Conservation (phyloP, 2,888 invertebrate species). For the Galerucella calmariensis region DNA sequence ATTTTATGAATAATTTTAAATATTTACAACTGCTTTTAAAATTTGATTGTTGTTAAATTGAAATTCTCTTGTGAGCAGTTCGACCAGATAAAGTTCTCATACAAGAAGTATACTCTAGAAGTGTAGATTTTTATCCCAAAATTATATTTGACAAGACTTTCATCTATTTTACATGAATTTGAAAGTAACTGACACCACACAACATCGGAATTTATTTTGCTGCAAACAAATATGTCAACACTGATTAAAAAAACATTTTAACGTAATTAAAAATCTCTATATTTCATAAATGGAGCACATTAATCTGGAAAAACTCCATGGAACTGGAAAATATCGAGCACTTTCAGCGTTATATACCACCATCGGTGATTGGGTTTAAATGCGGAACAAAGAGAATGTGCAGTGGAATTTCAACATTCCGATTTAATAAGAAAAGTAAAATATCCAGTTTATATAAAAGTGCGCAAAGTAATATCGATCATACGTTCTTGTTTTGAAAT, state of each 20-base stretch:
- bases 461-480: too few species aligned
- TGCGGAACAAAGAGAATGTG: not conserved
- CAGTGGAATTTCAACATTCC: not conserved
- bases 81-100: too few species aligned
- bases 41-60: not conserved
- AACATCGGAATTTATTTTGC: not conserved
- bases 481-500: too few species aligned
- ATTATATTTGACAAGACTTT: not conserved
- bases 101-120: too few species aligned
- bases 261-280: slow-evolving; percentile 1
- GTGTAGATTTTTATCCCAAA: not conserved
- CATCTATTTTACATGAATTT: not conserved
- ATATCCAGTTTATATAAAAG: too few species aligned
- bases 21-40: not conserved
- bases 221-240: not conserved
- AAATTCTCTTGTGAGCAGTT: not conserved
- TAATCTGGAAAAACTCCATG: not conserved
- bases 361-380: not conserved
- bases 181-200: not conserved
- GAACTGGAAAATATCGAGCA: not conserved
- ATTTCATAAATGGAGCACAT: slow-evolving; percentile 4
- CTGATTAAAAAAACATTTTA: not conserved
- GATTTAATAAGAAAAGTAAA: not conserved
- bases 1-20: not conserved
- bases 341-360: not conserved